Conservation (phyloP, 2,113 vertebrate genomes). For the Ciconia maguari region DNA sequence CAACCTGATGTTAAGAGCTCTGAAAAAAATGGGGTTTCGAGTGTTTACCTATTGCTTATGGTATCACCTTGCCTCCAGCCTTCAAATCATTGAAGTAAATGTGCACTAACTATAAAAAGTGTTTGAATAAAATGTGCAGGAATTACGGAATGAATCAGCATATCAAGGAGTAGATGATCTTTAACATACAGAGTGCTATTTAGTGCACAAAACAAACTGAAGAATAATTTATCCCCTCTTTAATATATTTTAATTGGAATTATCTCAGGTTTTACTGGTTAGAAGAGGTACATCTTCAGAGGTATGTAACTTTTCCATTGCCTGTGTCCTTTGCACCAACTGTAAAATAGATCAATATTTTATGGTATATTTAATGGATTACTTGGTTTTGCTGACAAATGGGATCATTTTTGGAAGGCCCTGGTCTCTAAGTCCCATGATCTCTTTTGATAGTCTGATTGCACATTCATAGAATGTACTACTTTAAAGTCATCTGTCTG, state of each 20-base stretch:
- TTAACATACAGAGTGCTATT: neutral
- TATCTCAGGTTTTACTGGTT: neutral
- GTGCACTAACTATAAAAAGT: neutral
- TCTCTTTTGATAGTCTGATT: neutral
- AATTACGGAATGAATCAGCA: neutral
- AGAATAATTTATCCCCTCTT: neutral
- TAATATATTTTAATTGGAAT: neutral
- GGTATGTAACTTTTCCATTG: neutral
- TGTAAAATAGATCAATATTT: neutral
- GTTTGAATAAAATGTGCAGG: neutral
- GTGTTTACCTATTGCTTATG: neutral
- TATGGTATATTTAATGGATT: neutral
- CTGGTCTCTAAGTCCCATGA: neutral
- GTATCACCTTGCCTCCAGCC: neutral
- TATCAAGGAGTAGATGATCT: neutral
- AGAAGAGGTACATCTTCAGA: neutral
- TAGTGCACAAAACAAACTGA: neutral
- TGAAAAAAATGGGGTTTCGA: neutral
- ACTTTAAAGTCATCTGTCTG: neutral
- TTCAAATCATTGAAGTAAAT: neutral
- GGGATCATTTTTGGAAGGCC: neutral
- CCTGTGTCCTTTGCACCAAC: neutral
- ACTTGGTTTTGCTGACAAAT: neutral
- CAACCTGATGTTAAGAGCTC: neutral
- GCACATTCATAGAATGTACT: neutral